Conservation (phyloP, 2,113 vertebrate genomes). For the Cyprinodon brontotheroides region DNA sequence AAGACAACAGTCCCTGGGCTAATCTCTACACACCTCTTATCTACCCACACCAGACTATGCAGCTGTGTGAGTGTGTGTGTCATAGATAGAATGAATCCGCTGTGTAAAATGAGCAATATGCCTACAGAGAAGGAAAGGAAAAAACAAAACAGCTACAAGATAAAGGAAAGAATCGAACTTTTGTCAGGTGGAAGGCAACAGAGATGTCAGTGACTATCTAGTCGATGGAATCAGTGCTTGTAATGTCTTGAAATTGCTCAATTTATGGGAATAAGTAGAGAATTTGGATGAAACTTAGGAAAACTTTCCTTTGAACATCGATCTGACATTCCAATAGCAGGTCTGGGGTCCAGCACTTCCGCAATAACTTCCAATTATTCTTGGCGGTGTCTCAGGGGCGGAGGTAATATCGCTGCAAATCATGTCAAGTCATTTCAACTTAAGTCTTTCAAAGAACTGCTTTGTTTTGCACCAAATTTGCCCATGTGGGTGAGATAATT, state of each 20-base stretch:
- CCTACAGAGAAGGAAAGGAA: not conserved
- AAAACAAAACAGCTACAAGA: not conserved
- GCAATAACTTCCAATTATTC: constrained; percentile 11
- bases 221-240: not conserved
- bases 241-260: not conserved
- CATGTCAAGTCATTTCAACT: constrained; percentile 24
- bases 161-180: not conserved
- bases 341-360: not conserved
- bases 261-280: not conserved
- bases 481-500: constrained; percentile 47
- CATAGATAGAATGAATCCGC: not conserved
- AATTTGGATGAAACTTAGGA: not conserved
- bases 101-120: not conserved
- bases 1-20: constrained; percentile 50
- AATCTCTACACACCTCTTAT: constrained; percentile 67
- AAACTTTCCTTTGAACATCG: not conserved
- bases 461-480: constrained; percentile 37
- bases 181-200: not conserved
- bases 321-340: constrained; percentile 9
- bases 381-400: not conserved
- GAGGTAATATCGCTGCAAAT: not conserved
- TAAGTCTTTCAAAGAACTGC: constrained; percentile 16
- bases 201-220: not conserved
- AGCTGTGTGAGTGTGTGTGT: constrained; percentile 7
- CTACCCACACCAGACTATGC: constrained; percentile 46